Evolutionary conservation across 2,797 vertebrate species (phyloP).

Genomic region (Mormyrops boulengeri): DNA sequence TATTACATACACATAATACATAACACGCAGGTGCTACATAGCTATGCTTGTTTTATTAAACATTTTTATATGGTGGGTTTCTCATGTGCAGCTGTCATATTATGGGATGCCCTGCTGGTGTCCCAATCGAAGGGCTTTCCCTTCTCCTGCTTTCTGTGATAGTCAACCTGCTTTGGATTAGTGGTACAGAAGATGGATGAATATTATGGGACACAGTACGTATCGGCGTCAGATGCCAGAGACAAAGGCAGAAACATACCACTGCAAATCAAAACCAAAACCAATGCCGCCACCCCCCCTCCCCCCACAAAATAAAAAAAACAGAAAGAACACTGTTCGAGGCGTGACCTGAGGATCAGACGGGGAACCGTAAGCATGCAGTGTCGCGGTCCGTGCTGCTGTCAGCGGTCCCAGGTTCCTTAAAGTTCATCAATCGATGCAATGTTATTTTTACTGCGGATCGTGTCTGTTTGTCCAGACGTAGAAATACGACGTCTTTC

Average conservation of each 20-base stretch:
- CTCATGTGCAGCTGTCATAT: not conserved
- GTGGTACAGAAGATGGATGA: not conserved
- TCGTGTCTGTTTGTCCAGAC: not conserved
- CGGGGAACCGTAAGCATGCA: not conserved
- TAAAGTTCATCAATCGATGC: not conserved
- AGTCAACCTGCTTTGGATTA: not conserved
- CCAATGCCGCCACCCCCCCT: not conserved
- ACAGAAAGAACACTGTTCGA: not conserved
- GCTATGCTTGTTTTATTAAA: not conserved
- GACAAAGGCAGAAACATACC: not conserved
- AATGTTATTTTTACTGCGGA: not conserved
- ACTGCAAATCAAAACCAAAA: not conserved
- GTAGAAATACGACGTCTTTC: not conserved
- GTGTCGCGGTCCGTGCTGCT: not conserved
- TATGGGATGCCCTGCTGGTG: not conserved
- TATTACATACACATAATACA: too few relatives aligned
- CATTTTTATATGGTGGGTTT: not conserved
- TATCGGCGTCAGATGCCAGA: not conserved
- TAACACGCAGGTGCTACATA: not conserved
- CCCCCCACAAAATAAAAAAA: not conserved
- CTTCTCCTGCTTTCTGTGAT: not conserved
- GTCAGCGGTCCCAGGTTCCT: not conserved
- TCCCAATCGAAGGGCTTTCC: not conserved
- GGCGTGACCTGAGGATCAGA: not conserved
- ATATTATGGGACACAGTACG: not conserved